phyloP scores from a whole-genome alignment of 2,888 invertebrate genomes.

The Agrenia bidenticulata region DNA sequence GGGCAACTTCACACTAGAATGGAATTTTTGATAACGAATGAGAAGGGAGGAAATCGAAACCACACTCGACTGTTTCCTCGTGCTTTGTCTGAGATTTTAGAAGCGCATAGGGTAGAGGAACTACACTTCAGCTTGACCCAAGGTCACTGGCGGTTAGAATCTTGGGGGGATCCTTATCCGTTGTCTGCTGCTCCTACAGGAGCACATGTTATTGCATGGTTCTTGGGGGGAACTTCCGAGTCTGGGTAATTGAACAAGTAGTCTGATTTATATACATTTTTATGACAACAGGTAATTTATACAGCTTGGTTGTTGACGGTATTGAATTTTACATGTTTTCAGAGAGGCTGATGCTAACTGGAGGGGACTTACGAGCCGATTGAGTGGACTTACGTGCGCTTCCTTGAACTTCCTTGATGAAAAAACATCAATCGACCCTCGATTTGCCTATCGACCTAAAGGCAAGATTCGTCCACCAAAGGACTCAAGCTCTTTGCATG shows the following conservation, averaged over 20 bases:
- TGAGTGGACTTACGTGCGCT: slow-evolving; percentile 94
- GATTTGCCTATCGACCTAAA: slow-evolving; percentile 76
- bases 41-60: slow-evolving; percentile 55
- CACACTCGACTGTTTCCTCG: slow-evolving; percentile 87
- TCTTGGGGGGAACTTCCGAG: slow-evolving; percentile 60
- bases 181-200: slow-evolving; percentile 79
- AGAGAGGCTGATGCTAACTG: slow-evolving; percentile 77
- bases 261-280: slow-evolving; percentile 1
- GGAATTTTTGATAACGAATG: slow-evolving; percentile 68
- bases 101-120: slow-evolving; percentile 81
- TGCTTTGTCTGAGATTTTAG: slow-evolving; percentile 82
- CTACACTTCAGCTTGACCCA: slow-evolving; percentile 88
- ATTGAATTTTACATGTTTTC: slow-evolving; percentile 42
- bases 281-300: too few relatives aligned
- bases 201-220: slow-evolving; percentile 93
- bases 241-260: slow-evolving; percentile 15
- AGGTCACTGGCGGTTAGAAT: slow-evolving; percentile 88
- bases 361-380: slow-evolving; percentile 82
- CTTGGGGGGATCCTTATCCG: slow-evolving; percentile 90
- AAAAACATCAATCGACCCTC: slow-evolving; percentile 79
- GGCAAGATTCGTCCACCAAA: slow-evolving; percentile 64
- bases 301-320: neutral
- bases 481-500: slow-evolving; percentile 54
- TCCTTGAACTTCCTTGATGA: slow-evolving; percentile 91
- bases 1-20: slow-evolving; percentile 87